phyloP scores from a whole-genome alignment of 2,888 invertebrate genomes.

The Luffia ferchaultella region DNA sequence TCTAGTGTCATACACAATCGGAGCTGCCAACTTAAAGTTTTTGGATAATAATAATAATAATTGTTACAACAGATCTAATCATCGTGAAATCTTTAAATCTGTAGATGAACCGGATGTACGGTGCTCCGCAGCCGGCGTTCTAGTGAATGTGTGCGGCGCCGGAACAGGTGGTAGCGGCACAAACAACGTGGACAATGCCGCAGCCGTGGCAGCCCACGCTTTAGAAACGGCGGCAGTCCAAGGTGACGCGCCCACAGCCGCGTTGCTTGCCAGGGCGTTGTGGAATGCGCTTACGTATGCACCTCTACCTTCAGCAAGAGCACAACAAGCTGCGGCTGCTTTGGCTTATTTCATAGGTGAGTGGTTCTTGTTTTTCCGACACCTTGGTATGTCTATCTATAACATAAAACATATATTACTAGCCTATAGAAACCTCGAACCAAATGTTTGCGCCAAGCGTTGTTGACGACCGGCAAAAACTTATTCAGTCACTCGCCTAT shows the following conservation, averaged over 20 bases:
- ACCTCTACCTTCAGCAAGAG: conserved; percentile 26
- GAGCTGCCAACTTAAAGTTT: too few species aligned
- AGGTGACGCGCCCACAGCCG: conserved; percentile 22
- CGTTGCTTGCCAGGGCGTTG: conserved; percentile 33
- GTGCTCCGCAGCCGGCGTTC: conserved; percentile 81
- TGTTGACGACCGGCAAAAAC: too few species aligned
- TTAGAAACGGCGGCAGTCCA: conserved; percentile 19
- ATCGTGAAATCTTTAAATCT: too few species aligned
- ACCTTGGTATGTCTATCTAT: too few species aligned
- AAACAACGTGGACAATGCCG: conserved; percentile 55
- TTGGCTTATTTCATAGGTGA: conserved; percentile 77
- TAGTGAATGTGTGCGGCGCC: conserved; percentile 75
- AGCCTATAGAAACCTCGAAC: too few species aligned
- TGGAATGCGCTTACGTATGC: conserved; percentile 34
- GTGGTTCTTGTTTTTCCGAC: too few species aligned
- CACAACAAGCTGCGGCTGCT: conserved; percentile 33
- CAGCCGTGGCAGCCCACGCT: conserved; percentile 39
- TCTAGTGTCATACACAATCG: too few species aligned
- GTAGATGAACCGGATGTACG: conserved; percentile 72
- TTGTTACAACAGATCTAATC: too few species aligned
- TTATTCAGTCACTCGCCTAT: too few species aligned
- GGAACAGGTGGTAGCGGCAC: conserved; percentile 40
- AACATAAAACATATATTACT: too few species aligned
- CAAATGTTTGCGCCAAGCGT: too few species aligned
- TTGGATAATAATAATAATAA: too few species aligned